Conservation (phyloP, 2,888 invertebrate genomes). For the Lacanobia wlatinum region DNA sequence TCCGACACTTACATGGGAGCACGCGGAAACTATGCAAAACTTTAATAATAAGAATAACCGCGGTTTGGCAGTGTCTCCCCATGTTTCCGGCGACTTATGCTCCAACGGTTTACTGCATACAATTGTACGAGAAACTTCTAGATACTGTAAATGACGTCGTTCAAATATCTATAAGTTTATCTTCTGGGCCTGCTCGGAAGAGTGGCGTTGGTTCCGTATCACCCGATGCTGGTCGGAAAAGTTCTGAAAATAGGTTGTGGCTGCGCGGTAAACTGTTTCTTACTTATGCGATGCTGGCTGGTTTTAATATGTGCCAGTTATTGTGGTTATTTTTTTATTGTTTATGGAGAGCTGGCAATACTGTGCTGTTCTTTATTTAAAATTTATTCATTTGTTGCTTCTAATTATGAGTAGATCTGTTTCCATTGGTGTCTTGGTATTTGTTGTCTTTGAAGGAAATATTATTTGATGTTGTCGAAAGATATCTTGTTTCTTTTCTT, state of each 20-base stretch:
- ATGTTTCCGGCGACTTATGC: constrained; percentile 53
- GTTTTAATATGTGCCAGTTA: constrained; percentile 29
- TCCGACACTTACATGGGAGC: constrained; percentile 40
- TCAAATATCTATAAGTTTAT: constrained; percentile 61
- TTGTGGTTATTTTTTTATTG: neutral
- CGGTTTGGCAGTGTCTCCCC: constrained; percentile 47
- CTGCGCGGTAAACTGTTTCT: constrained; percentile 30
- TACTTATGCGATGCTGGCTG: constrained; percentile 19
- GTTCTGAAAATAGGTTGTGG: constrained; percentile 40
- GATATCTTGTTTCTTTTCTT: neutral
- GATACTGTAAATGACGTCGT: constrained; percentile 59
- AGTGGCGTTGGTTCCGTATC: constrained; percentile 48
- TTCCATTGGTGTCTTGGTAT: neutral
- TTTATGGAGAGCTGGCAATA: neutral
- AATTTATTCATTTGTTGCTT: neutral
- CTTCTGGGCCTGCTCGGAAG: constrained; percentile 41
- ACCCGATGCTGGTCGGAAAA: constrained; percentile 35
- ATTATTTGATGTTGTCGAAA: neutral
- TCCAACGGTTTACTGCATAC: constrained; percentile 59
- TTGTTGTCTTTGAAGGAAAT: neutral
- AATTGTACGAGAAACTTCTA: constrained; percentile 52
- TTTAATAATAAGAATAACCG: constrained; percentile 64
- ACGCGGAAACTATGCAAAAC: constrained; percentile 55
- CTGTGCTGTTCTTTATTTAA: neutral
- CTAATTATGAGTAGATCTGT: neutral